Base-by-base conservation (phyloP, 1,140 invertebrate species). In the Cephus cinctus region DNA sequence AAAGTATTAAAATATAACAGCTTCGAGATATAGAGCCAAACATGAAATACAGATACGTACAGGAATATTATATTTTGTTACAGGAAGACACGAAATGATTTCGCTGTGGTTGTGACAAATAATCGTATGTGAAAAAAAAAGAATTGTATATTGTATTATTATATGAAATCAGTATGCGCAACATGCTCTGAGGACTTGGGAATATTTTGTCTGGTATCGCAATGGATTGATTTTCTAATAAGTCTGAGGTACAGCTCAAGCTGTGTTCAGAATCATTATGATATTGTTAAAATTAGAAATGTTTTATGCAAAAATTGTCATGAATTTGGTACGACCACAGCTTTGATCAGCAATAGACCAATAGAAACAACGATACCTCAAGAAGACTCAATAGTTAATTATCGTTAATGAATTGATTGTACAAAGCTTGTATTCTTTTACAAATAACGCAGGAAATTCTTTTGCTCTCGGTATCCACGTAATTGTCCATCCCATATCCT, bases 311-410 rank as follows among this genome's bases (percentile, higher is more conserved):
- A n/a, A n/a, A n/a, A n/a, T n/a, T n/a, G n/a, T n/a, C n/a, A n/a
- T n/a, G n/a, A n/a, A n/a, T 64, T 61, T 54, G 47, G 46, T 50
- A 59, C 54, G 58, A 67, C 47, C 63, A 61, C 64, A 58, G 65
- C 50, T 57, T 54, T 54, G 56, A 63, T 52, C 52, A 54, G 57
- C n/a, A 69, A 76, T 76, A 77, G 75, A 77, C 75, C 75, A 77
- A 77, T 77, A 77, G 72, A 73, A 74, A 76, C 75, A 74, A 75
- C 70, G 67, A 76, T 77, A 77, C 75, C 72, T 77, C 75, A 76
- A 70, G 55, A 73, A 76, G 67, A 74, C 72, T 77, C 70, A 70
- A 75, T 77, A 75, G 69, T 73, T 77, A 67, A 70, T 74, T 73
- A 70, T 70, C 54, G 56, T 60, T 69, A 72, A 69, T 48, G 58